Percentiles rank a stretch among this genome's conserved stretches.
Evolutionary conservation across 2,888 invertebrate genomes (phyloP).

Genomic region (Drosophila longiperda): DNA sequence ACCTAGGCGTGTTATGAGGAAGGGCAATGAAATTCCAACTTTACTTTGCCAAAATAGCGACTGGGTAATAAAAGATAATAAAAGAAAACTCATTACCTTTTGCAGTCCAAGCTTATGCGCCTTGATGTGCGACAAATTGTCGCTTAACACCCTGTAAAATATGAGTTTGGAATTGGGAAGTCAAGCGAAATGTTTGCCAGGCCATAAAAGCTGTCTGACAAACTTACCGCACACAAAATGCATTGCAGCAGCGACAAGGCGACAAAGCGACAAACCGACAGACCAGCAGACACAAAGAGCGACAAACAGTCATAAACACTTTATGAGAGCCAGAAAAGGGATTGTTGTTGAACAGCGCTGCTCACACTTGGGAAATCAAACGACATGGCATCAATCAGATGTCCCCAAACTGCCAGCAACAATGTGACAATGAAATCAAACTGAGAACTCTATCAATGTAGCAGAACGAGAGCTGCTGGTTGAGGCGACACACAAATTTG

Average conservation of each 20-base stretch:
- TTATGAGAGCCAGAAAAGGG: conserved; percentile 61
- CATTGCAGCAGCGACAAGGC: conserved; percentile 28
- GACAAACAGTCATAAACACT: conserved; percentile 68
- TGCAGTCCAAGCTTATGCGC: conserved; percentile 44
- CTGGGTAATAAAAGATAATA: conserved; percentile 32
- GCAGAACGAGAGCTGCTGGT: conserved; percentile 28
- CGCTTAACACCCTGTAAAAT: conserved; percentile 75
- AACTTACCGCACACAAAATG: conserved; percentile 44
- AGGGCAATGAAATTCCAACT: neutral
- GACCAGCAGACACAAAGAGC: conserved; percentile 13
- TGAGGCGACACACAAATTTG: conserved; percentile 3
- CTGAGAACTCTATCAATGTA: conserved; percentile 43
- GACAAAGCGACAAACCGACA: conserved; percentile 17
- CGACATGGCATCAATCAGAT: conserved; percentile 66
- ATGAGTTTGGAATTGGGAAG: conserved; percentile 53
- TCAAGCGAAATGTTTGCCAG: conserved; percentile 41
- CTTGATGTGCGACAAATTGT: conserved; percentile 68
- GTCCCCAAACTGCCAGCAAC: conserved; percentile 53
- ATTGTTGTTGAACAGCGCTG: conserved; percentile 20
- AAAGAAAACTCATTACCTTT: conserved; percentile 54
- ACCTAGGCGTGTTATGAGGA: conserved; percentile 30
- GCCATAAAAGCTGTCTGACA: conserved; percentile 63
- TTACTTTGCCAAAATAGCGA: conserved; percentile 8
- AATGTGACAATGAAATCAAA: conserved; percentile 77
- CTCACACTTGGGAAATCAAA: conserved; percentile 74